Conservation (phyloP, 2,888 invertebrate genomes). For the Bellardia bayeri region DNA sequence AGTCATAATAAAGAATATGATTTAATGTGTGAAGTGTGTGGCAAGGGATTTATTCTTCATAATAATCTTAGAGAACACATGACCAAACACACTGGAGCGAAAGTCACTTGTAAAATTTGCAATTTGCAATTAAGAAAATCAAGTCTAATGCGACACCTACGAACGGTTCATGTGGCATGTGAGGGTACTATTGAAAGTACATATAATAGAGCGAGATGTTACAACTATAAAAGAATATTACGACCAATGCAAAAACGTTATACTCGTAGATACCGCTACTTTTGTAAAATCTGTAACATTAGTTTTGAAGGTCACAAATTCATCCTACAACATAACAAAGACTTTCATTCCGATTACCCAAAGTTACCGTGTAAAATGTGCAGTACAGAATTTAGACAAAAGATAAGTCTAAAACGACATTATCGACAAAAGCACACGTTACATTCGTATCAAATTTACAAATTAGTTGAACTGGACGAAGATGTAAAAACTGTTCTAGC, state of each 20-base stretch:
- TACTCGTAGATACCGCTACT: neutral
- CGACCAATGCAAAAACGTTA: neutral
- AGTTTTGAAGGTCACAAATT: slow-evolving; percentile 35
- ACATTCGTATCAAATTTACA: slow-evolving; percentile 31
- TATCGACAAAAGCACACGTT: slow-evolving; percentile 49
- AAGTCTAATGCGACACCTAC: slow-evolving; percentile 46
- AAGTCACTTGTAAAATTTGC: slow-evolving; percentile 56
- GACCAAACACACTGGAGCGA: slow-evolving; percentile 51
- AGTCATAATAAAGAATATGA: slow-evolving; percentile 36
- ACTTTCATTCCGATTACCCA: slow-evolving; percentile 26
- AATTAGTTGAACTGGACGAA: slow-evolving; percentile 39
- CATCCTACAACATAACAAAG: slow-evolving; percentile 47
- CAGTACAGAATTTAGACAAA: slow-evolving; percentile 4
- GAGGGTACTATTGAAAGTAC: slow-evolving; percentile 21
- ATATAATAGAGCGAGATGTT: neutral
- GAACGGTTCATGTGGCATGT: slow-evolving; percentile 38
- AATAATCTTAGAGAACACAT: slow-evolving; percentile 14
- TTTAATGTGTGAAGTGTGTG: slow-evolving; percentile 60
- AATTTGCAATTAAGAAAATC: slow-evolving; percentile 48
- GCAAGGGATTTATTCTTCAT: slow-evolving; percentile 31
- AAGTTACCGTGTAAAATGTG: slow-evolving; percentile 43
- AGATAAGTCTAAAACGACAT: slow-evolving; percentile 33
- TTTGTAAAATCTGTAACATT: slow-evolving; percentile 50
- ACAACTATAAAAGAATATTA: slow-evolving; percentile 23
- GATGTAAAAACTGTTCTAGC: slow-evolving; percentile 36